phyloP scores from a whole-genome alignment of 2,797 vertebrate species.

The Lagodon rhomboides region DNA sequence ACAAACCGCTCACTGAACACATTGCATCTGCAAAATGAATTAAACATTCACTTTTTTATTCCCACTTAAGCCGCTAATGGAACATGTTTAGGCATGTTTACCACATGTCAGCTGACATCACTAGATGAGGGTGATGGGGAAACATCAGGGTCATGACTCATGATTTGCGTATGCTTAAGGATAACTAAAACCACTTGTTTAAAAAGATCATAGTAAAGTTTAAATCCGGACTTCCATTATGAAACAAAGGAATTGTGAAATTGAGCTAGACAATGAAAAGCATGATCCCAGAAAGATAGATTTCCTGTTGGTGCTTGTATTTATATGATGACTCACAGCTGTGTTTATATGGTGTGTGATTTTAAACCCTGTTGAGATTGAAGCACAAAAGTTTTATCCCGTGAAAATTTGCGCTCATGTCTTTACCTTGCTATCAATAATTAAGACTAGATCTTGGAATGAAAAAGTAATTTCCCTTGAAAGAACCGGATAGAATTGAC shows the following conservation, averaged over 20 bases:
- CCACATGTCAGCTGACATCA: background rate
- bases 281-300: conserved; percentile 32
- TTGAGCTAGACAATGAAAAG: conserved; percentile 32
- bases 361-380: conserved; percentile 69
- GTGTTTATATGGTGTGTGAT: conserved; percentile 61
- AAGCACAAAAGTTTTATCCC: conserved; percentile 65
- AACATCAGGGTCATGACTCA: conserved; percentile 7
- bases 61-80: background rate
- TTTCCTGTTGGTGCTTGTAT: conserved; percentile 36
- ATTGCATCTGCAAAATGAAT: background rate
- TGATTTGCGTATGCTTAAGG: background rate
- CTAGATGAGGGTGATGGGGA: background rate
- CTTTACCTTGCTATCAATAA: conserved; percentile 78
- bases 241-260: conserved; percentile 56
- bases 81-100: background rate
- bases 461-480: conserved; percentile 83
- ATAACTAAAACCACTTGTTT: conserved; percentile 6
- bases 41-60: background rate
- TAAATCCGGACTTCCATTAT: background rate
- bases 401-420: conserved; percentile 69
- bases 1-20: no score
- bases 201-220: conserved; percentile 1
- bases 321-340: conserved; percentile 53
- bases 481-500: conserved; percentile 73
- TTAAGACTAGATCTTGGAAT: conserved; percentile 79